A percentile compares a stretch with the other conserved stretches of the same genome.
Evolutionary conservation across 2,888 invertebrate species (phyloP).

Genomic region (Allolobophora icterica): DNA sequence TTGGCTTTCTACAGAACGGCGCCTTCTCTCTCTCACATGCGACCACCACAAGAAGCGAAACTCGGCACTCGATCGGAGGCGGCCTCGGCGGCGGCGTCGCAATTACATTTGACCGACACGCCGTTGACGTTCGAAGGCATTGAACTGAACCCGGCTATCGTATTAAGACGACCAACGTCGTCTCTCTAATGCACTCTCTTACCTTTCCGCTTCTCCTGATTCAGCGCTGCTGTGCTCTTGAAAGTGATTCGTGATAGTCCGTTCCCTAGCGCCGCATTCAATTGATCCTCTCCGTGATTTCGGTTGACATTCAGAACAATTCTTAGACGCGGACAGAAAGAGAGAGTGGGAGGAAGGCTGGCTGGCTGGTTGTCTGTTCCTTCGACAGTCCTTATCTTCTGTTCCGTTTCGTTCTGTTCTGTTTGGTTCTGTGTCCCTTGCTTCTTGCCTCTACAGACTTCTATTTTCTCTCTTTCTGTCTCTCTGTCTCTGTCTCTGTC

Average conservation of each 20-base stretch:
- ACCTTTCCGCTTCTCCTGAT: not conserved
- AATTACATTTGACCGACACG: slow-evolving; percentile 11
- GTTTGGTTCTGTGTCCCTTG: not conserved
- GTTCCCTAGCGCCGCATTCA: not conserved
- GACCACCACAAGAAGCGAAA: not conserved
- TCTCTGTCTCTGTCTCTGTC: not conserved
- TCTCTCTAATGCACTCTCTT: not conserved
- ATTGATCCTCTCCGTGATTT: slow-evolving; percentile 2
- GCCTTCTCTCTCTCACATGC: not conserved
- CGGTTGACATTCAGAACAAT: not conserved
- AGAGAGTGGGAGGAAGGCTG: not conserved
- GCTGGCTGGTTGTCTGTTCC: not conserved
- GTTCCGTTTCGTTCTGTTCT: not conserved
- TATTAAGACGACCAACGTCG: not conserved
- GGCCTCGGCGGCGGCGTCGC: not conserved
- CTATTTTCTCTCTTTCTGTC: not conserved
- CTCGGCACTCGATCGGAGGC: not conserved
- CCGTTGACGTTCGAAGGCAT: slow-evolving; percentile 1
- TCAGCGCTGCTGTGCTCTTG: not conserved
- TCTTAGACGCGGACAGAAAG: not conserved
- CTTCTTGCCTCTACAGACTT: too few relatives aligned
- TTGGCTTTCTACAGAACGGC: not conserved
- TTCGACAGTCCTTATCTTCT: not conserved
- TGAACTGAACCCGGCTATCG: not conserved
- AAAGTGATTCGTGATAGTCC: not conserved